These are phyloP conservation scores for Elephantulus edwardii DNA, from an alignment of 2,113 vertebrate genomes.

Conservation along the genomic window DNA sequence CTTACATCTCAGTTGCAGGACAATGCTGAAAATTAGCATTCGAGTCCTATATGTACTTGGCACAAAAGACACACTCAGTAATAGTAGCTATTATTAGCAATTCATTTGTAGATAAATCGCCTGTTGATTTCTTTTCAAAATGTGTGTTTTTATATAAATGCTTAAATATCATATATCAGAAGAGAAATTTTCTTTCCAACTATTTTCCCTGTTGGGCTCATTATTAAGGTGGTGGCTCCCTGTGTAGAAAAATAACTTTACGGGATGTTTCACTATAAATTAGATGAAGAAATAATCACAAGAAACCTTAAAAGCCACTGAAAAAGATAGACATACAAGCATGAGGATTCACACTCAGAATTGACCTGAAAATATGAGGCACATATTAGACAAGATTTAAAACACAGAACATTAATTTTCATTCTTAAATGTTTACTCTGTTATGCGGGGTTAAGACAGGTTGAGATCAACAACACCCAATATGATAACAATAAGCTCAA, in stretches of 20 bases:
- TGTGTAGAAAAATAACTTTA: conserved; percentile 39
- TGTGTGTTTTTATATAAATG: neutral
- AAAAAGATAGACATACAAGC: conserved; percentile 43
- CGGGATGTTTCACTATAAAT: neutral
- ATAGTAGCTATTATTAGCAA: neutral
- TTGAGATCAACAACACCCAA: neutral
- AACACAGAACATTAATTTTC: neutral
- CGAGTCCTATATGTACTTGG: neutral
- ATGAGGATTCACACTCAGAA: neutral
- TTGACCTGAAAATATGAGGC: neutral
- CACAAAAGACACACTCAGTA: neutral
- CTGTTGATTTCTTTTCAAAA: conserved; percentile 41
- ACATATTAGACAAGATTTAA: conserved; percentile 30
- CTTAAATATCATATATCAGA: neutral
- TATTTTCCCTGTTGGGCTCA: neutral
- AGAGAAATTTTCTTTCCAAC: conserved; percentile 29
- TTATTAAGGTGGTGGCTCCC: neutral
- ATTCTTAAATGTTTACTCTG: neutral
- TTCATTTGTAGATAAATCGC: conserved; percentile 2
- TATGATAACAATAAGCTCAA: neutral
- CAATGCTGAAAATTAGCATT: conserved; percentile 31
- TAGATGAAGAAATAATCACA: conserved; percentile 36
- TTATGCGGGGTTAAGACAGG: neutral
- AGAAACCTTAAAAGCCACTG: conserved; percentile 7
- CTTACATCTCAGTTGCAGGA: neutral